Evolutionary conservation across 1,140 invertebrate genomes (phyloP).

Genomic region (Diachasma alloeum): DNA sequence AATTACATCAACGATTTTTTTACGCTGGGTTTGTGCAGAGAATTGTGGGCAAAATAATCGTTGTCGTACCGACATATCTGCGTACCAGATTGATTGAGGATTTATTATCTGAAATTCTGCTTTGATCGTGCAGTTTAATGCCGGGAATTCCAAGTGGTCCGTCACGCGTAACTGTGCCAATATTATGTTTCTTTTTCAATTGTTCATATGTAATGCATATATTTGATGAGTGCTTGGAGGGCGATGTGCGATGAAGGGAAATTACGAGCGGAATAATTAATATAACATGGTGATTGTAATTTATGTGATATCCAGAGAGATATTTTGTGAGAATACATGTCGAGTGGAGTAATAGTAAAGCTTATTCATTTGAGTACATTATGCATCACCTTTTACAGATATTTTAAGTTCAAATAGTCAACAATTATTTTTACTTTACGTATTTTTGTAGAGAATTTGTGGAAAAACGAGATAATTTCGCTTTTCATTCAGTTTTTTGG

Average conservation of each 20-base stretch:
- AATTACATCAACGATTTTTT: neutral
- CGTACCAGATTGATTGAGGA: neutral
- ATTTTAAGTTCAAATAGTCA: too few relatives aligned
- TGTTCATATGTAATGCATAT: too few relatives aligned
- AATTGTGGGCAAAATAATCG: neutral
- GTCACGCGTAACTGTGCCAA: too few relatives aligned
- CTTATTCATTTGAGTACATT: too few relatives aligned
- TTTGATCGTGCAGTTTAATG: neutral
- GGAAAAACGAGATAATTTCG: too few relatives aligned
- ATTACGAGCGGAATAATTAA: neutral
- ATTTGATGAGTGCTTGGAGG: too few relatives aligned
- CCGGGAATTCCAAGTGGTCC: neutral
- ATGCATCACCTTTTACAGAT: too few relatives aligned
- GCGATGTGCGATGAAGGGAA: neutral
- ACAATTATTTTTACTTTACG: too few relatives aligned
- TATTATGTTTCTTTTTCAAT: too few relatives aligned
- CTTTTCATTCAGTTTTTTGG: too few relatives aligned
- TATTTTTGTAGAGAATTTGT: too few relatives aligned
- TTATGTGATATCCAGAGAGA: neutral
- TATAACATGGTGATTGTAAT: neutral
- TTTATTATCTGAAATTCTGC: too few relatives aligned
- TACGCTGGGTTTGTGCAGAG: neutral
- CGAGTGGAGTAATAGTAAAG: neutral
- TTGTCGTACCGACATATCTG: neutral
- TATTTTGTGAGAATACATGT: neutral